A percentile compares a stretch with the other conserved stretches of the same genome.
Evolutionary conservation across 1,140 invertebrate species (phyloP).

Genomic region (Solenopsis invicta): DNA sequence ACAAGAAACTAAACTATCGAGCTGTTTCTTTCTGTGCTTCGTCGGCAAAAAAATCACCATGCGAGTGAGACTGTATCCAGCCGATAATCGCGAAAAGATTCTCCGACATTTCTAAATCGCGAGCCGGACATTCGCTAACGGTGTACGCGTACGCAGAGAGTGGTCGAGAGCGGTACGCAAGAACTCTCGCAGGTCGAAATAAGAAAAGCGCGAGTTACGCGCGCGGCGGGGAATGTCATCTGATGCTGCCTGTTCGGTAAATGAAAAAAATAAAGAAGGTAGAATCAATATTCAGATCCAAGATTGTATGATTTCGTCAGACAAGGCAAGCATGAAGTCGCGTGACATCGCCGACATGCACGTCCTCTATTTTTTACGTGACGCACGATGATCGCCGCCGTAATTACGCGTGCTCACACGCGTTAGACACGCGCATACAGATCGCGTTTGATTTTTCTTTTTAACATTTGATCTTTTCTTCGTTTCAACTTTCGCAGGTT

Average conservation of each 20-base stretch:
- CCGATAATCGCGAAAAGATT: slow-evolving; percentile 16
- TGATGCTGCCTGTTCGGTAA: neutral
- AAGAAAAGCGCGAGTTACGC: neutral
- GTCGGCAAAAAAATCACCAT: slow-evolving; percentile 47
- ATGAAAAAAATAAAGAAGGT: neutral
- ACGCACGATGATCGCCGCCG: slow-evolving; percentile 7
- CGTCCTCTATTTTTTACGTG: slow-evolving; percentile 26
- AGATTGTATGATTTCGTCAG: slow-evolving; percentile 27
- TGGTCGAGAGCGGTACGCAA: neutral
- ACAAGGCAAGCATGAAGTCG: slow-evolving; percentile 27
- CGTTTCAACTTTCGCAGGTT: neutral
- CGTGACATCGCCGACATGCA: slow-evolving; percentile 34
- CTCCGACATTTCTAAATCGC: neutral
- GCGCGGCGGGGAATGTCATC: neutral
- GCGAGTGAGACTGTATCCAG: slow-evolving; percentile 29
- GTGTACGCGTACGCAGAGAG: neutral
- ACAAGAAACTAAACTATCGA: slow-evolving; percentile 45
- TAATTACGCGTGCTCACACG: slow-evolving; percentile 33
- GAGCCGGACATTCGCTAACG: neutral
- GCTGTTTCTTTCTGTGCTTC: slow-evolving; percentile 38
- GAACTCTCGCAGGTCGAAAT: neutral
- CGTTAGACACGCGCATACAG: slow-evolving; percentile 2
- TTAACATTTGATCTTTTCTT: neutral
- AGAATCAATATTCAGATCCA: neutral
- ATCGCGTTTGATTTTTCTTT: slow-evolving; percentile 1